phyloP scores from a whole-genome alignment of 2,888 invertebrate species.

The Netelia virgata region DNA sequence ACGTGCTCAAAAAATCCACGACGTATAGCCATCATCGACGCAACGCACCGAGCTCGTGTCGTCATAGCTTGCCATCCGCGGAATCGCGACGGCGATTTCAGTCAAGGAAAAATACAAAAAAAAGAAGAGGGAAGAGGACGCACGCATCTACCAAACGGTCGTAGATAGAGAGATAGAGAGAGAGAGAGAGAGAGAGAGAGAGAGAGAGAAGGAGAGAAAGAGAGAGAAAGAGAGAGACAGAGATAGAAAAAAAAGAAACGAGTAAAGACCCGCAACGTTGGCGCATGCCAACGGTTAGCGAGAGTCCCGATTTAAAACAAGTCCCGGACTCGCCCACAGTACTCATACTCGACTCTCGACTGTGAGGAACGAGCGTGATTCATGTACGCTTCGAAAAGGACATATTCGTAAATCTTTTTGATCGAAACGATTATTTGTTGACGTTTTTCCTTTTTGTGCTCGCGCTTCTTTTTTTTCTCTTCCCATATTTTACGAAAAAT shows the following conservation, averaged over 20 bases:
- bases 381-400: slow-evolving; percentile 40
- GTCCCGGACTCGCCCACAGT: slow-evolving; percentile 48
- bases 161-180: slow-evolving; percentile 42
- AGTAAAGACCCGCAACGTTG: slow-evolving; percentile 40
- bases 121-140: slow-evolving; percentile 17
- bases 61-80: slow-evolving; percentile 65
- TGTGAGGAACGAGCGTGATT: slow-evolving; percentile 25
- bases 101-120: slow-evolving; percentile 51
- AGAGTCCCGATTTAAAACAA: slow-evolving; percentile 62
- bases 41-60: slow-evolving; percentile 60
- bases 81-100: slow-evolving; percentile 54
- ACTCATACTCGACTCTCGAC: slow-evolving; percentile 24
- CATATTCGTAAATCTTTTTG: slow-evolving; percentile 38
- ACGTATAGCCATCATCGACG: slow-evolving; percentile 58
- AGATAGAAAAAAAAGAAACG: slow-evolving; percentile 17
- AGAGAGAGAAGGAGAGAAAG: slow-evolving; percentile 36
- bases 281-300: slow-evolving; percentile 54
- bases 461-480: neutral
- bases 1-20: slow-evolving; percentile 49
- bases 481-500: neutral
- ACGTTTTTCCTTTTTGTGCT: too few species aligned
- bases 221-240: slow-evolving; percentile 27
- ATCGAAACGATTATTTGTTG: slow-evolving; percentile 17
- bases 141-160: slow-evolving; percentile 42
- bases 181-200: slow-evolving; percentile 25